Evolutionary conservation across 1,140 invertebrate species (phyloP).

Genomic region (Leguminivora glycinivorella): DNA sequence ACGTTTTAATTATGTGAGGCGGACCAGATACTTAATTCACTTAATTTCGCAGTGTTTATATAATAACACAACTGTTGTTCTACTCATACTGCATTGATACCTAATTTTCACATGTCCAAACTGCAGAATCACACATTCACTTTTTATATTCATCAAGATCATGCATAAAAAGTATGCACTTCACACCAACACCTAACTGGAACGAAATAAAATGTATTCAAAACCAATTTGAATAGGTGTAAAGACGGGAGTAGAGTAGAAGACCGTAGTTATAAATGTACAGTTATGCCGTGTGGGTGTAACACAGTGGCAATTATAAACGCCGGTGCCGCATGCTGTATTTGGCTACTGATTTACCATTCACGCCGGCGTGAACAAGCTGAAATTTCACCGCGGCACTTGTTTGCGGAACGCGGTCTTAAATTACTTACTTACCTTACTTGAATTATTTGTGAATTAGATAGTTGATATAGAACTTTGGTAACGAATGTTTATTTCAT

Average conservation of each 20-base stretch:
- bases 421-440: background rate
- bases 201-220: background rate
- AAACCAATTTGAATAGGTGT: conserved; percentile 3
- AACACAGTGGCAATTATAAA: conserved; percentile 39
- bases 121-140: no score
- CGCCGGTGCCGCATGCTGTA: conserved; percentile 31
- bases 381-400: background rate
- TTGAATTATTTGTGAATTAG: background rate
- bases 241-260: background rate
- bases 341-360: conserved; percentile 31
- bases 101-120: no score
- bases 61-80: no score
- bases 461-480: no score
- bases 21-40: no score
- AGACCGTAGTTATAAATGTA: conserved; percentile 20
- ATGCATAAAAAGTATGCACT: background rate
- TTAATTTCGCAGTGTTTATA: no score
- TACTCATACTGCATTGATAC: no score
- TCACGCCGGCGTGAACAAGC: background rate
- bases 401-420: background rate
- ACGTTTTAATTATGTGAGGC: no score
- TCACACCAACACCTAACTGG: background rate
- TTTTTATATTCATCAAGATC: no score
- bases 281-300: conserved; percentile 31
- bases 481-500: no score